Conservation (phyloP, 2,797 vertebrate species). For the Ciconia nigra region DNA sequence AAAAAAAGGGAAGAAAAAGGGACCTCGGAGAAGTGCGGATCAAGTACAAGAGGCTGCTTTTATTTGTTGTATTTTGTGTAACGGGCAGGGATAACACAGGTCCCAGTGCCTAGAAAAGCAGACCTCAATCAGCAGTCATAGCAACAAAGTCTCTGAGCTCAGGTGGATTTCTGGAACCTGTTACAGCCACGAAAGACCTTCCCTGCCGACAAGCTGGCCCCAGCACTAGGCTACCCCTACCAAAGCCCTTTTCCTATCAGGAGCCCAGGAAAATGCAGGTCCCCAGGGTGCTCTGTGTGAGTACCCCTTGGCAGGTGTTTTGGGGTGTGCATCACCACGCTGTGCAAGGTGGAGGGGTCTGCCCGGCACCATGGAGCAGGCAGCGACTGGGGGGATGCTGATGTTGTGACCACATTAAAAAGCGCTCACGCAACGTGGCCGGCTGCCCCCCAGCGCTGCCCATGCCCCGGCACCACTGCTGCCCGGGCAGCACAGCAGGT, state of each 20-base stretch:
- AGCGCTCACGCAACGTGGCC: accelerated
- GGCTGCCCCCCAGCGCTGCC: neutral
- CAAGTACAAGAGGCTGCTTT: neutral
- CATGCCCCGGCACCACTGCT: neutral
- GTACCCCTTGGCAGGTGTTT: neutral
- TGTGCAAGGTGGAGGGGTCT: neutral
- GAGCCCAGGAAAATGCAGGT: neutral
- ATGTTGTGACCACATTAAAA: neutral
- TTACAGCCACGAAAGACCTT: neutral
- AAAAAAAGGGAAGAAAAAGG: neutral
- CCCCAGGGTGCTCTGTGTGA: accelerated
- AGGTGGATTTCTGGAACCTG: neutral
- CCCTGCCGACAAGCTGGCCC: neutral
- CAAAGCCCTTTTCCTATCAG: neutral
- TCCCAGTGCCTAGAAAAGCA: neutral
- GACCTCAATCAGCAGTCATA: neutral
- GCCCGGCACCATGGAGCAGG: accelerated
- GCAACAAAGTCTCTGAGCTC: neutral
- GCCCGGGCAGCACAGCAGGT: neutral
- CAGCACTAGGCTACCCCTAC: neutral
- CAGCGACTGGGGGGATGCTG: neutral
- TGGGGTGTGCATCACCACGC: accelerated
- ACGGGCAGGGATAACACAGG: neutral
- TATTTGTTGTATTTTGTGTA: neutral
- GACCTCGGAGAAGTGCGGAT: neutral